Percentiles rank a stretch among this genome's conserved stretches.
phyloP scores from a whole-genome alignment of 2,113 vertebrate genomes.

The Ctenomys sociabilis region DNA sequence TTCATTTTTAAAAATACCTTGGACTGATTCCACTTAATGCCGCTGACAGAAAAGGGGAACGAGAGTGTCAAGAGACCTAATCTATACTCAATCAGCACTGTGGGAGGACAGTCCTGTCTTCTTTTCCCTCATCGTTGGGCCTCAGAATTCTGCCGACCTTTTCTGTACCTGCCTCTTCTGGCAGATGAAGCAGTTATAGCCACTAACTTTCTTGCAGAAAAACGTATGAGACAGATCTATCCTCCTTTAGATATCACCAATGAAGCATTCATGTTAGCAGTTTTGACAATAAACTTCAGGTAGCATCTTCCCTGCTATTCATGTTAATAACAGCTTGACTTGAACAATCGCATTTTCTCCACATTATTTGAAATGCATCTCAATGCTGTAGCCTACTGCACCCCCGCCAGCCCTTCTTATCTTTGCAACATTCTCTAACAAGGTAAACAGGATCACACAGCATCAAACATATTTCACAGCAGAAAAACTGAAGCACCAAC shows the following conservation, averaged over 20 bases:
- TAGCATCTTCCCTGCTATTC: not conserved
- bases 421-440: not conserved
- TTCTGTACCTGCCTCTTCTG: constrained; percentile 42
- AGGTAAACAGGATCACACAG: constrained; percentile 28
- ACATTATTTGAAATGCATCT: not conserved
- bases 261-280: constrained; percentile 26
- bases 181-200: constrained; percentile 31
- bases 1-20: constrained; percentile 52
- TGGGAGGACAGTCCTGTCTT: not conserved
- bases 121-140: not conserved
- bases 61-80: not conserved
- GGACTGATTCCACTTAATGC: constrained; percentile 46
- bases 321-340: constrained; percentile 26
- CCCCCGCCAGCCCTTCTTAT: not conserved
- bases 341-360: not conserved
- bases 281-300: constrained; percentile 35
- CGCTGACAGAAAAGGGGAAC: constrained; percentile 44
- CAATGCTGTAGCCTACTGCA: not conserved
- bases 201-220: constrained; percentile 28
- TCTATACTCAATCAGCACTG: not conserved
- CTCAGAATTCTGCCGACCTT: constrained; percentile 47
- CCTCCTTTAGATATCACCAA: constrained; percentile 56
- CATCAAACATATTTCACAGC: constrained; percentile 30
- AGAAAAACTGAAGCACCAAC: not conserved
- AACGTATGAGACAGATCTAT: not conserved